Percentiles rank a stretch among this genome's conserved stretches.
phyloP scores from a whole-genome alignment of 2,797 vertebrate genomes.

The Chanos chanos region DNA sequence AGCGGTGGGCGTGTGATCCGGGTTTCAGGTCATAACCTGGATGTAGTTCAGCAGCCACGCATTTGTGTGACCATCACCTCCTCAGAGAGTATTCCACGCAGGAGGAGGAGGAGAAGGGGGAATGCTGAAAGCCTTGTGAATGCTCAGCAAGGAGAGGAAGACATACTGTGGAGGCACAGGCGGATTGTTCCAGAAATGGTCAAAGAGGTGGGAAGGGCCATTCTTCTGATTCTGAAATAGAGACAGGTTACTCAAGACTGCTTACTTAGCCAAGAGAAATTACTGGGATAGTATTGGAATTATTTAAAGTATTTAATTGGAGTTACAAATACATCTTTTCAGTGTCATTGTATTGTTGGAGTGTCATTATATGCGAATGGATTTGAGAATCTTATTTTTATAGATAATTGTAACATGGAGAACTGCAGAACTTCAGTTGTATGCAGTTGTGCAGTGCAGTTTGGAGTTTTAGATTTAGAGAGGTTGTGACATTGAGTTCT shows the following conservation, averaged over 20 bases:
- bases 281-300: no score
- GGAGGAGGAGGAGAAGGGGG: constrained; percentile 42
- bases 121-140: constrained; percentile 47
- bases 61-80: constrained; percentile 81
- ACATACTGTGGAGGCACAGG: constrained; percentile 50
- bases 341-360: no score
- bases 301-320: no score
- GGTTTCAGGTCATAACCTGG: constrained; percentile 84
- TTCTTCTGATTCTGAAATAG: not conserved
- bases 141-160: constrained; percentile 2
- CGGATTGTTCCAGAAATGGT: constrained; percentile 65
- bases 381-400: no score
- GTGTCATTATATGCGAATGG: no score
- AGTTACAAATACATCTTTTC: no score
- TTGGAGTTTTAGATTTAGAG: no score
- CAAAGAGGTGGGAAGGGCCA: constrained; percentile 62
- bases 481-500: not conserved
- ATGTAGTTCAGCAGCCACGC: constrained; percentile 88
- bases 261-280: no score
- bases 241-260: no score
- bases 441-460: no score
- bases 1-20: constrained; percentile 88
- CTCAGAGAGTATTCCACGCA: constrained; percentile 45
- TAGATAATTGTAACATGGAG: no score
- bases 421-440: no score